phyloP scores from a whole-genome alignment of 2,888 invertebrate species.

The Adineta ricciae region DNA sequence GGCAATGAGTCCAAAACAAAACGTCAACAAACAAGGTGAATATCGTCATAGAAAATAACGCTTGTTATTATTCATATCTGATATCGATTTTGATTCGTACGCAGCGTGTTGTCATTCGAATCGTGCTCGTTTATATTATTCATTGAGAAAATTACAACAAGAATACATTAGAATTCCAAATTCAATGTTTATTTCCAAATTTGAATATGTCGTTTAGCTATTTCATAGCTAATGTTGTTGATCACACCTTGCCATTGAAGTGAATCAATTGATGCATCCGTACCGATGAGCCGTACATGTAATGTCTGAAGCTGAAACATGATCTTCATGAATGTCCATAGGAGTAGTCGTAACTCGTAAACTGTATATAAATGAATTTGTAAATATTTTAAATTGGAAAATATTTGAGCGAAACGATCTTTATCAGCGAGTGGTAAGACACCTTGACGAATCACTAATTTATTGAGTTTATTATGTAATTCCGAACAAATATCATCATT shows the following conservation, averaged over 20 bases:
- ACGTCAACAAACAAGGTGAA: too few relatives aligned
- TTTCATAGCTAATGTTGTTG: slow-evolving; percentile 1
- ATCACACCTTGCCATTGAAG: not conserved
- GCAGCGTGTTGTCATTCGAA: too few relatives aligned
- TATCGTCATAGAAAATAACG: too few relatives aligned
- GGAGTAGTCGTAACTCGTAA: not conserved
- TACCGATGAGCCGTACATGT: not conserved
- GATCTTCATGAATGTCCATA: not conserved
- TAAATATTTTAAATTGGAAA: not conserved
- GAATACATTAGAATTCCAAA: not conserved
- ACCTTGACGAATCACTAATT: not conserved
- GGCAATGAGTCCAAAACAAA: too few relatives aligned
- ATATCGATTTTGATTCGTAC: too few relatives aligned
- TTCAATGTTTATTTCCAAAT: not conserved
- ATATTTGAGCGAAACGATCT: not conserved
- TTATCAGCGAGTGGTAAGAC: not conserved
- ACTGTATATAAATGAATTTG: not conserved
- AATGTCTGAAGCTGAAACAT: not conserved
- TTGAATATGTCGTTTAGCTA: not conserved
- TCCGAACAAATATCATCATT: not conserved
- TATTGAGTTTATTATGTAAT: not conserved
- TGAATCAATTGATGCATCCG: not conserved
- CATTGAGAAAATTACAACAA: not conserved
- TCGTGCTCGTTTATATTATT: too few relatives aligned
- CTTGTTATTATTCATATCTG: too few relatives aligned